Evolutionary conservation across 2,797 vertebrate genomes (phyloP).

Genomic region (Botia almorhae): DNA sequence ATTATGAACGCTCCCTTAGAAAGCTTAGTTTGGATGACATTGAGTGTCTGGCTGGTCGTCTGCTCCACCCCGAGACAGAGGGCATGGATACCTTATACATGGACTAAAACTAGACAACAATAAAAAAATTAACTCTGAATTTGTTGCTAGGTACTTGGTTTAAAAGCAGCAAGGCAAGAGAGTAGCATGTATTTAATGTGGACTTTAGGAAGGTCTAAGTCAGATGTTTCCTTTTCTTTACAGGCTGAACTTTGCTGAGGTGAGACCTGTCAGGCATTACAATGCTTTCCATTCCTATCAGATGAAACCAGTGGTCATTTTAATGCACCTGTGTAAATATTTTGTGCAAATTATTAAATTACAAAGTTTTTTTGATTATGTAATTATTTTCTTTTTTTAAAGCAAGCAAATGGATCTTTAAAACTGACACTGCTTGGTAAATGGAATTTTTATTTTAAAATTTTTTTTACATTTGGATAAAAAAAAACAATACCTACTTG

Average conservation of each 20-base stretch:
- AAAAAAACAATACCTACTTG: not conserved
- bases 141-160: not conserved
- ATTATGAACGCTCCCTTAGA: slow-evolving; percentile 84
- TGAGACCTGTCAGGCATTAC: not conserved
- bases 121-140: slow-evolving; percentile 12
- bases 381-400: no score
- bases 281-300: not conserved
- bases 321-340: slow-evolving; percentile 54
- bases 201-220: not conserved
- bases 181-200: not conserved
- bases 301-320: slow-evolving; percentile 15
- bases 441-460: no score
- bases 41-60: slow-evolving; percentile 83
- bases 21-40: slow-evolving; percentile 88
- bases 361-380: not conserved
- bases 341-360: slow-evolving; percentile 44
- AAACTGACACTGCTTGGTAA: no score
- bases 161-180: not conserved
- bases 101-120: slow-evolving; percentile 71
- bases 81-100: slow-evolving; percentile 82
- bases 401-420: no score
- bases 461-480: no score
- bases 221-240: not conserved
- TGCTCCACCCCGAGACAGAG: slow-evolving; percentile 81
- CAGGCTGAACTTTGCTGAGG: not conserved